Conservation (phyloP, 2,888 invertebrate species). For the Papilio protenor region DNA sequence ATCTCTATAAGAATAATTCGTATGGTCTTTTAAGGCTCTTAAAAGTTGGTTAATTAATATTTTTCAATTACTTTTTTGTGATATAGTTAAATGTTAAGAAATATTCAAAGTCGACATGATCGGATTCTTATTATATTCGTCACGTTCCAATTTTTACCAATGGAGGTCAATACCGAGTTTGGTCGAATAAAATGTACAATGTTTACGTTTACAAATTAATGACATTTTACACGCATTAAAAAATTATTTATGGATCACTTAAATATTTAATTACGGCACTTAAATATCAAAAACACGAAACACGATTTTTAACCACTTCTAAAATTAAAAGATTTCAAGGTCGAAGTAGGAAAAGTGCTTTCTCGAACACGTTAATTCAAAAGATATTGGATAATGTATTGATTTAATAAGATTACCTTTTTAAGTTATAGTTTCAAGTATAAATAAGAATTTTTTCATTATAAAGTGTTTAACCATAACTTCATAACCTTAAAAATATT, state of each 20-base stretch:
- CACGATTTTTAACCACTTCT: background rate
- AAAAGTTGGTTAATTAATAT: background rate
- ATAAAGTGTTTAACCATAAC: too few relatives aligned
- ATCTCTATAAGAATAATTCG: background rate
- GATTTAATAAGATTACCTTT: too few relatives aligned
- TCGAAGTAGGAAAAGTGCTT: background rate
- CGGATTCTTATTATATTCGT: constrained; percentile 53
- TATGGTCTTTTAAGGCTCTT: background rate
- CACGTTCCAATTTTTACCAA: constrained; percentile 72
- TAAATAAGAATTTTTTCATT: too few relatives aligned
- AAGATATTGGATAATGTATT: too few relatives aligned
- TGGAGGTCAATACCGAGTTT: constrained; percentile 74
- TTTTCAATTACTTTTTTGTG: background rate
- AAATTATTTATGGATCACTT: background rate
- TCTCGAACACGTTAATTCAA: background rate
- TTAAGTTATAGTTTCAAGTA: too few relatives aligned
- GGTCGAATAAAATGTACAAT: constrained; percentile 50
- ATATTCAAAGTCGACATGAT: constrained; percentile 30
- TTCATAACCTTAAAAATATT: background rate
- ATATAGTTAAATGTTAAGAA: constrained; percentile 1
- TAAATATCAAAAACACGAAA: background rate
- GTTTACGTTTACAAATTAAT: constrained; percentile 43
- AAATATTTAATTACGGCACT: background rate
- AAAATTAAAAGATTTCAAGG: background rate
- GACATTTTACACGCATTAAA: constrained; percentile 47